phyloP scores from a whole-genome alignment of 2,113 vertebrate genomes.

The Myrmecobius fasciatus region DNA sequence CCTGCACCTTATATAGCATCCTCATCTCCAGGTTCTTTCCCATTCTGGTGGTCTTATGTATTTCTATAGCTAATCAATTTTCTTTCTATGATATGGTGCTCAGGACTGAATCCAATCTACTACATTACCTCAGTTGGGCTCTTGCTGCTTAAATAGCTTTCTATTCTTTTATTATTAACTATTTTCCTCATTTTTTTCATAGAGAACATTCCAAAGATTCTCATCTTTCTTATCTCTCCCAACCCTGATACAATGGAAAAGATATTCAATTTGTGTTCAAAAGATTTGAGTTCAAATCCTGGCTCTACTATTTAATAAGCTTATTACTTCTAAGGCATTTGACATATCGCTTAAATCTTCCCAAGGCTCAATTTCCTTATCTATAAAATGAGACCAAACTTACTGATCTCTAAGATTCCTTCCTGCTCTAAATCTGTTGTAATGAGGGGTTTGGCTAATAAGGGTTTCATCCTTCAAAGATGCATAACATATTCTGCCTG shows the following conservation, averaged over 20 bases:
- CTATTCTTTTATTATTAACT: neutral
- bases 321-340: neutral
- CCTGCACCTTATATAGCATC: neutral
- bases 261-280: neutral
- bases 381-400: neutral
- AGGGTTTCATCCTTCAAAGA: neutral
- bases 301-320: neutral
- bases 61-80: neutral
- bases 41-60: neutral
- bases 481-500: neutral
- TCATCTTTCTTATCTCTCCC: neutral
- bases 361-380: neutral
- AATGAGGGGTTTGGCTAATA: neutral
- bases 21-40: neutral
- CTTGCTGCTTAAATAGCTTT: neutral
- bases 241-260: neutral
- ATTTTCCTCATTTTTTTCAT: too few relatives aligned
- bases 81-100: neutral
- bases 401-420: neutral
- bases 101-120: too few relatives aligned
- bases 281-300: neutral
- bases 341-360: neutral
- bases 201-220: too few relatives aligned
- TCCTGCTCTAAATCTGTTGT: neutral
- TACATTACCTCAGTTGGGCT: neutral